Evolutionary conservation across 2,113 vertebrate genomes (phyloP), one percentile per base, ranked within the genome.

Genomic region (Brachyistius frenatus): DNA sequence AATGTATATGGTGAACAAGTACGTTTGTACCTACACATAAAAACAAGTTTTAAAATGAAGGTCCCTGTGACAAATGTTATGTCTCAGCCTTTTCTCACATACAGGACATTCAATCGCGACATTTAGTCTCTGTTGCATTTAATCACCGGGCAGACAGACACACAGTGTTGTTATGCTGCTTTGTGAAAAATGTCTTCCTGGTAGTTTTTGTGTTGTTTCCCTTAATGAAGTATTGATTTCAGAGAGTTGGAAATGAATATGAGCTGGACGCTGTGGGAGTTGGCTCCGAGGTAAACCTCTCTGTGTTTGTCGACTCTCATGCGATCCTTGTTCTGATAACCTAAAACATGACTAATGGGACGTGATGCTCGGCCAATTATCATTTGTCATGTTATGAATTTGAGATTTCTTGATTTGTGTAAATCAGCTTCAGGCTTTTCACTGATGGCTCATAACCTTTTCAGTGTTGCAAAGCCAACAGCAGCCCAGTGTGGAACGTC

Each of bases 191-290:
- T 23, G 63, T 7, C 5, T 57, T 35, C 55, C 53, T 6, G 0
- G 4, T 73, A 10, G 31, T 58, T 37, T 39, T 41, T 5, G 2
- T 69, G 0, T 52, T 76, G 57, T 66, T 79, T 81, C 41, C 23
- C 44, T 53, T 35, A 50, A 63, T 72, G 47, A 84, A 68, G 66
- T 72, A 86, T 88, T 80, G 81, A 80, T 84, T 81, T 60, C 33
- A 57, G 46, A 56, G 50, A 37, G 78, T 23, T 73, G 46, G 55
- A 83, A 75, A 67, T 68, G 44, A 82, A 47, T 50, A 62, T 9
- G 23, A 57, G 57, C 23, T 46, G 15, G 44, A 52, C 44, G 3
- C 79, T 39, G 3, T 35, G 65, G 68, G 78, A 80, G 50, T 66
- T 37, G 5, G 63, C 39, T 60, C 47, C 8, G n/a, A 74, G 74